Conservation (phyloP, 2,888 invertebrate genomes). For the Steinernema carpocapsae region DNA sequence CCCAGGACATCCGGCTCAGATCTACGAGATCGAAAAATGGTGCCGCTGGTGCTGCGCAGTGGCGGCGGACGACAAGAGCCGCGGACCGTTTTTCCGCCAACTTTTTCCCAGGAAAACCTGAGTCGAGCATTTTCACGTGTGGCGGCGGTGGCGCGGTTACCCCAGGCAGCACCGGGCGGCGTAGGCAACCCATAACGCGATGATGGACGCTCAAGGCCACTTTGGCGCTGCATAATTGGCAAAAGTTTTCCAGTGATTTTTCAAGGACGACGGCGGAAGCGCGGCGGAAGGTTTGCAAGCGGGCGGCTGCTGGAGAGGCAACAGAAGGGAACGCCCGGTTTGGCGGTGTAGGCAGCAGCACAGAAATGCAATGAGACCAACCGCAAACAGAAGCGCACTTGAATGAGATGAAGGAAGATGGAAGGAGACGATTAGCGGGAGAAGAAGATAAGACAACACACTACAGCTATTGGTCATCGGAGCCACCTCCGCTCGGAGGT, state of each 20-base stretch:
- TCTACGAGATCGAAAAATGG: too few species aligned
- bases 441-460: constrained; percentile 4
- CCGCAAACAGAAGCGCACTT: constrained; percentile 30
- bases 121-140: too few species aligned
- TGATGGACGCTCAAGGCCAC: constrained; percentile 24
- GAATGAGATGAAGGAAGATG: too few species aligned
- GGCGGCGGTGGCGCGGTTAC: neutral
- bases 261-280: constrained; percentile 5
- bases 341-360: too few species aligned
- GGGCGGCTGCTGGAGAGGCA: too few species aligned
- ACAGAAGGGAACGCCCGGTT: too few species aligned
- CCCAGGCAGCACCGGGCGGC: constrained; percentile 26
- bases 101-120: too few species aligned
- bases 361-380: neutral
- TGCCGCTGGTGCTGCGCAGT: too few species aligned
- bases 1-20: too few species aligned
- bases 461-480: constrained; percentile 26
- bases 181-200: constrained; percentile 22
- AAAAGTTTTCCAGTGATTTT: neutral
- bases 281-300: neutral
- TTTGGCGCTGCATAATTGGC: constrained; percentile 20
- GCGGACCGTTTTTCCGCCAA: too few species aligned
- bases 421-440: too few species aligned
- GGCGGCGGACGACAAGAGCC: too few species aligned
- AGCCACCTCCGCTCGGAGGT: neutral